A percentile compares a stretch with the other conserved stretches of the same genome.
phyloP scores from a whole-genome alignment of 2,113 vertebrate genomes.

The Zosterops borbonicus region DNA sequence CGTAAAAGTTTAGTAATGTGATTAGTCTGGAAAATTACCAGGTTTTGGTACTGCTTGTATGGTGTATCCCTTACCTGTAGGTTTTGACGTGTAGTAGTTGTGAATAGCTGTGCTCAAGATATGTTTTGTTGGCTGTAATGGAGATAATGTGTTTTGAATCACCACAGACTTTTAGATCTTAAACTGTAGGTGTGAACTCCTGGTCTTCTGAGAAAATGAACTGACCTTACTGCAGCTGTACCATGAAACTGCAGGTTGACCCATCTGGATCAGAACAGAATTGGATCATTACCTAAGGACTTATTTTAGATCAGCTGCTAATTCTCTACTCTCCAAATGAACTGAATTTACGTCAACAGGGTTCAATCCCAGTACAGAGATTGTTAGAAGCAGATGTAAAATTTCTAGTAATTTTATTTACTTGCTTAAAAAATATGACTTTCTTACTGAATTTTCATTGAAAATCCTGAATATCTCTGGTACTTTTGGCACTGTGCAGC shows the following conservation, averaged over 20 bases:
- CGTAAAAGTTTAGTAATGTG: neutral
- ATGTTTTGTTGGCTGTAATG: neutral
- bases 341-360: neutral
- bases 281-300: neutral
- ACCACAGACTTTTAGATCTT: neutral
- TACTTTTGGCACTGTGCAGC: neutral
- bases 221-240: neutral
- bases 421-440: neutral
- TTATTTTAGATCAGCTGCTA: neutral
- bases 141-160: neutral
- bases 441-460: neutral
- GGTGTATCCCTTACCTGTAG: neutral
- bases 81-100: neutral
- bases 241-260: neutral
- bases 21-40: neutral
- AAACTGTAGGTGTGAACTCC: neutral
- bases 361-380: neutral
- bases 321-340: rapidly evolving
- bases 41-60: rapidly evolving
- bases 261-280: neutral
- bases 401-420: neutral
- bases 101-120: neutral
- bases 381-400: neutral
- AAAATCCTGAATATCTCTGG: neutral
- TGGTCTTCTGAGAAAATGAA: neutral